These are phyloP conservation scores for Molossus alvarezi DNA, from an alignment of 2,797 vertebrate species.

Conservation along the genomic window DNA sequence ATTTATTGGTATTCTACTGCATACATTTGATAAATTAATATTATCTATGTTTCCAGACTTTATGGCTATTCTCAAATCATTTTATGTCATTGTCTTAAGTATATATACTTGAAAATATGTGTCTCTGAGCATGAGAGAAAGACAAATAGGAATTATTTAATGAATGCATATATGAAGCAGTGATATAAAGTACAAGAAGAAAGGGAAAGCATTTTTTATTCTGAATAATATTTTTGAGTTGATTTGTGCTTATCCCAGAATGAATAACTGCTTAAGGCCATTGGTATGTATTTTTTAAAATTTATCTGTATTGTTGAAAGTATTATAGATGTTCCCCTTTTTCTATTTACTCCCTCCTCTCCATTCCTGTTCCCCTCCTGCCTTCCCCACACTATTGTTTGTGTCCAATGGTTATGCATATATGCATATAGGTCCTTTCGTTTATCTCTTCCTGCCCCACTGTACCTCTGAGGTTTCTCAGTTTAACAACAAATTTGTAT, in stretches of 20 bases:
- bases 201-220: conserved; percentile 60
- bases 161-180: conserved; percentile 21
- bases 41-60: conserved; percentile 53
- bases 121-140: background rate
- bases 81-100: conserved; percentile 57
- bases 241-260: conserved; percentile 59
- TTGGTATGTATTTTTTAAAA: background rate
- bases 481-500: too few species aligned
- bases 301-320: too few species aligned
- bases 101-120: conserved; percentile 40
- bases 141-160: conserved; percentile 33
- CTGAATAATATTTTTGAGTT: conserved; percentile 68
- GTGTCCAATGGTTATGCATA: too few species aligned
- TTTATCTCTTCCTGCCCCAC: too few species aligned
- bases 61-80: conserved; percentile 33
- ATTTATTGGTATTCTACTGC: conserved; percentile 15
- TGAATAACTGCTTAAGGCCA: background rate
- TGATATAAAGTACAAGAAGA: conserved; percentile 3
- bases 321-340: too few species aligned
- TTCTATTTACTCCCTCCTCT: too few species aligned
- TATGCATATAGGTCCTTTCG: too few species aligned
- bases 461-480: too few species aligned
- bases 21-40: conserved; percentile 23
- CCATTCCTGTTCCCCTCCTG: too few species aligned
- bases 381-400: too few species aligned